Percentiles rank a stretch among this genome's conserved stretches.
Conservation (phyloP, 2,113 vertebrate genomes). For the Neoarius graeffei region DNA sequence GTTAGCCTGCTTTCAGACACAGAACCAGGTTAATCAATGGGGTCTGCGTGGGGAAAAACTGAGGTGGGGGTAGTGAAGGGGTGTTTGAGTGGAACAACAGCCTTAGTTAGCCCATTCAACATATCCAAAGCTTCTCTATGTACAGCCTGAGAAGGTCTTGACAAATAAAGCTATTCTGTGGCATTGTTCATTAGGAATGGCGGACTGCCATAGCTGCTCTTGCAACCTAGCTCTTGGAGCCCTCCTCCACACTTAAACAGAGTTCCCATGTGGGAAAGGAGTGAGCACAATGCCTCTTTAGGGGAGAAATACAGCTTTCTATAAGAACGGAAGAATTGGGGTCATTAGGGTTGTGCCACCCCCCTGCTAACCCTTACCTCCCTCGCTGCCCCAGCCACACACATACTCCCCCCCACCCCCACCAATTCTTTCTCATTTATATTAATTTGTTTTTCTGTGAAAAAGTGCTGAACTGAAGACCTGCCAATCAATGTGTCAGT, state of each 20-base stretch:
- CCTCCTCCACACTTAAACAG: conserved; percentile 39
- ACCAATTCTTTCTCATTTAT: conserved; percentile 21
- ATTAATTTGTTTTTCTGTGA: conserved; percentile 49
- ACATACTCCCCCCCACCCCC: conserved; percentile 31
- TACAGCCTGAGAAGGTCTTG: conserved; percentile 53
- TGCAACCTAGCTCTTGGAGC: conserved; percentile 42
- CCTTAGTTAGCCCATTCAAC: conserved; percentile 48
- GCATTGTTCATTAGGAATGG: conserved; percentile 63
- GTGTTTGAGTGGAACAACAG: conserved; percentile 44
- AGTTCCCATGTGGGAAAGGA: conserved; percentile 55
- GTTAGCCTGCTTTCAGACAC: conserved; percentile 58
- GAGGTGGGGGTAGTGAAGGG: conserved; percentile 46
- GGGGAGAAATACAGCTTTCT: conserved; percentile 51
- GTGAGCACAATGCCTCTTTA: conserved; percentile 55
- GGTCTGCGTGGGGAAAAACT: background rate
- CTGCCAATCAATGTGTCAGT: conserved; percentile 50
- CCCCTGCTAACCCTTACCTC: conserved; percentile 41
- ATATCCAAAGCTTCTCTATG: conserved; percentile 53
- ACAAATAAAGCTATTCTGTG: conserved; percentile 61
- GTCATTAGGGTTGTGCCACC: conserved; percentile 54
- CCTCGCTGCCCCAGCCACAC: conserved; percentile 40
- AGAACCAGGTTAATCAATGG: conserved; percentile 53
- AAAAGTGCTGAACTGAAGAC: conserved; percentile 43
- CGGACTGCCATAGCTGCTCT: conserved; percentile 50
- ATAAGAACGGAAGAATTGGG: conserved; percentile 56